phyloP scores from a whole-genome alignment of 2,797 vertebrate species.

The Nannoperca australis region DNA sequence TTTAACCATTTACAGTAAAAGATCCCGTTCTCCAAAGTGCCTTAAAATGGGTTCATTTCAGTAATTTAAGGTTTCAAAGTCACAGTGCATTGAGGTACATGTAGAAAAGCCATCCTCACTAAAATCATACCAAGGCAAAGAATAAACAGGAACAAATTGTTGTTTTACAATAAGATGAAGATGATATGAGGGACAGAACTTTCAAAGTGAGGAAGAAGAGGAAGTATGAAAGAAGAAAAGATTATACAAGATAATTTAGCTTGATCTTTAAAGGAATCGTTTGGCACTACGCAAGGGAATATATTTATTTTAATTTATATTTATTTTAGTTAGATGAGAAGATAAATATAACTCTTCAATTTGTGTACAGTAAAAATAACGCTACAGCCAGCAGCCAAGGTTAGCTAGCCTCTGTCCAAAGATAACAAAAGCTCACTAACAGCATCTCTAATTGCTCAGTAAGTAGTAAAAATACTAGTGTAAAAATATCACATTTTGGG shows the following conservation, averaged over 20 bases:
- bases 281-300: background rate
- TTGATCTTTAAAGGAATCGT: background rate
- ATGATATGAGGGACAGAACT: background rate
- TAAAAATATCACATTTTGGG: too few species aligned
- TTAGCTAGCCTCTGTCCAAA: too few species aligned
- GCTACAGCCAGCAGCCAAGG: too few species aligned
- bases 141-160: background rate
- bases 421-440: too few species aligned
- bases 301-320: too few species aligned
- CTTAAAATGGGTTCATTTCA: too few species aligned
- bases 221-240: background rate
- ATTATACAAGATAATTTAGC: background rate
- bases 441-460: too few species aligned
- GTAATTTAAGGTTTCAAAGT: background rate
- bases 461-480: too few species aligned
- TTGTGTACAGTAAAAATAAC: background rate
- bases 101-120: background rate
- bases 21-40: too few species aligned
- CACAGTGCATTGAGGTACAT: background rate
- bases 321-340: background rate
- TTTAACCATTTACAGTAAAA: background rate
- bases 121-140: background rate
- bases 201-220: background rate
- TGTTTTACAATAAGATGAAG: slow-evolving; percentile 1
- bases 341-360: background rate